These are phyloP conservation scores for Rynchops niger DNA, from an alignment of 2,113 vertebrate species.

Conservation along the genomic window DNA sequence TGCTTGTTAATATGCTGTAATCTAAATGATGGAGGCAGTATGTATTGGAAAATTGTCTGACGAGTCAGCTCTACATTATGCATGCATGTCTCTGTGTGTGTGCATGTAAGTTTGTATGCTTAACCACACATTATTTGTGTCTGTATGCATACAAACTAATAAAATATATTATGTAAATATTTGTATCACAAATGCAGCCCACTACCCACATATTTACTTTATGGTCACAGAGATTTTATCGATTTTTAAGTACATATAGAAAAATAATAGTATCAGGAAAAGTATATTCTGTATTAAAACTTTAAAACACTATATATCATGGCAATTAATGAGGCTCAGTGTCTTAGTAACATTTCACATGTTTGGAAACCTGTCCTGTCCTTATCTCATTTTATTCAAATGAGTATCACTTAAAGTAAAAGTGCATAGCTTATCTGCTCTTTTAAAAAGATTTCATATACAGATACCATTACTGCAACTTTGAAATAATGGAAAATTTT, in stretches of 20 bases:
- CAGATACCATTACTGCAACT: background rate
- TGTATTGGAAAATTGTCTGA: background rate
- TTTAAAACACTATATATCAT: background rate
- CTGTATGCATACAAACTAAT: background rate
- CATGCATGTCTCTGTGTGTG: rapidly evolving
- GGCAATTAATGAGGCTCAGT: background rate
- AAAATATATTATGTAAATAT: background rate
- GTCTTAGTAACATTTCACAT: background rate
- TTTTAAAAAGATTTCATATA: background rate
- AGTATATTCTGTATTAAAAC: background rate
- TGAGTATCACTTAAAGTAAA: background rate
- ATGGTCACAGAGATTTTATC: background rate
- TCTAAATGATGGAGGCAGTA: background rate
- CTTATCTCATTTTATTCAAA: background rate
- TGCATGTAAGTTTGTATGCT: background rate
- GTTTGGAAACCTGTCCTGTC: background rate
- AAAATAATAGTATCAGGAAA: background rate
- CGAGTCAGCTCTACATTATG: background rate
- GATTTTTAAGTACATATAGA: background rate
- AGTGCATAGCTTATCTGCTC: background rate
- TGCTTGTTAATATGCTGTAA: background rate
- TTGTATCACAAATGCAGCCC: background rate
- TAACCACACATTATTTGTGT: background rate
- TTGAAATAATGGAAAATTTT: background rate
- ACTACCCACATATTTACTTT: background rate